Conservation (phyloP, 1,140 invertebrate genomes). For the Marisa cornuarietis region DNA sequence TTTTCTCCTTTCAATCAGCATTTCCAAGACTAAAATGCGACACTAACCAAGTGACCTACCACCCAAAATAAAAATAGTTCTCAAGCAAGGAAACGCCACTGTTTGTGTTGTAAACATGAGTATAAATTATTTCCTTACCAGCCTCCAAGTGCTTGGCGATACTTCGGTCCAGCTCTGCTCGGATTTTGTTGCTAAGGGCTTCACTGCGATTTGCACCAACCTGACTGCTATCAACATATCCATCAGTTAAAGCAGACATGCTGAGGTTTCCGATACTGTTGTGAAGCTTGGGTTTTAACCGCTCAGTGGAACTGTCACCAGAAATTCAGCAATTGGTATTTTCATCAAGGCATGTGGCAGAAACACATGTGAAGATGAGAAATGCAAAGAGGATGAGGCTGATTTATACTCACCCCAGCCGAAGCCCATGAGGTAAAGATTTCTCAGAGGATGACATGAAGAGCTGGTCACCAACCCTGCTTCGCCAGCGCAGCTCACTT, state of each 20-base stretch:
- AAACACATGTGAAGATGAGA: background rate
- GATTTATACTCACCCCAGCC: conserved; percentile 45
- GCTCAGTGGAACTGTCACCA: conserved; percentile 9
- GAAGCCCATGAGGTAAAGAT: conserved; percentile 43
- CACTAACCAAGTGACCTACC: background rate
- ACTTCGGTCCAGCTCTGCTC: conserved; percentile 55
- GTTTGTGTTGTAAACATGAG: background rate
- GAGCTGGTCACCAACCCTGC: conserved; percentile 53
- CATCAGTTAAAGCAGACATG: conserved; percentile 37
- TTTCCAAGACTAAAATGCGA: too few species aligned
- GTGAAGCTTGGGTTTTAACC: conserved; percentile 36
- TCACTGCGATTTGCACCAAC: conserved; percentile 40
- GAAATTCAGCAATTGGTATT: too few species aligned
- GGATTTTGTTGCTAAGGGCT: conserved; percentile 49
- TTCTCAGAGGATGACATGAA: conserved; percentile 44
- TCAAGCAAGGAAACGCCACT: background rate
- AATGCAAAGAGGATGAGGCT: background rate
- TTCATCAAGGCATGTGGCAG: too few species aligned
- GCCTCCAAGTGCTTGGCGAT: conserved; percentile 63
- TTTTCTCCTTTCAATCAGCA: too few species aligned
- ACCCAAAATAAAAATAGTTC: background rate
- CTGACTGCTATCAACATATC: conserved; percentile 42
- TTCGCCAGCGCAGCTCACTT: conserved; percentile 57
- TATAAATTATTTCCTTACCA: conserved; percentile 38
- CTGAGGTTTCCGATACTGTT: conserved; percentile 46